A percentile compares a stretch with the other conserved stretches of the same genome.
Evolutionary conservation across 2,797 vertebrate genomes (phyloP).

Genomic region (Cossypha dichroa): DNA sequence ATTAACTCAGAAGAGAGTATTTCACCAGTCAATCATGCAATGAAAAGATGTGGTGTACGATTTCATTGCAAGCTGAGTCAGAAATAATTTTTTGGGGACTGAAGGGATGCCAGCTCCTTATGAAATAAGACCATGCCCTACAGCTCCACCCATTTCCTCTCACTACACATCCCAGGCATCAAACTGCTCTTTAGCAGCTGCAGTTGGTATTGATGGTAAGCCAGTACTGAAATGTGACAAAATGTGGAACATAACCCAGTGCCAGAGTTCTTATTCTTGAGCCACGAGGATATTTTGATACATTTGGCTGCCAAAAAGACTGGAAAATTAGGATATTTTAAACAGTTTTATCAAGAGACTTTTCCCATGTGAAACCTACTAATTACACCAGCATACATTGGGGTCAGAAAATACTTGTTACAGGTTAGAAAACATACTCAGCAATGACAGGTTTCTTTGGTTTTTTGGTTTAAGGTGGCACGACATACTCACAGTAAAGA

Average conservation of each 20-base stretch:
- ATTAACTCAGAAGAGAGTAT: not conserved
- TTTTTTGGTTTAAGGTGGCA: not conserved
- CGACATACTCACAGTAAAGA: not conserved
- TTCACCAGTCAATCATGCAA: not conserved
- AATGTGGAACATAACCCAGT: not conserved
- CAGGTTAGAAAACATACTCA: not conserved
- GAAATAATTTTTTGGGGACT: not conserved
- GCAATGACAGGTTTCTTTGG: not conserved
- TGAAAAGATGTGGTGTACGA: not conserved
- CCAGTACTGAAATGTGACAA: not conserved
- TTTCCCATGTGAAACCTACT: not conserved
- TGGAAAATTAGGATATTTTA: not conserved
- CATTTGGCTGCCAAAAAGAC: not conserved
- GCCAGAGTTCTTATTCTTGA: not conserved
- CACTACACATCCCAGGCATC: not conserved
- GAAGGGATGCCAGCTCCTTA: not conserved
- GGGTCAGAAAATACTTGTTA: not conserved
- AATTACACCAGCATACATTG: not conserved
- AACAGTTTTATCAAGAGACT: not conserved
- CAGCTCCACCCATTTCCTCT: not conserved
- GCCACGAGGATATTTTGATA: not conserved
- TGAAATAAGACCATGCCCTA: not conserved
- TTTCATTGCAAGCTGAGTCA: not conserved
- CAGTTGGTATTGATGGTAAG: not conserved
- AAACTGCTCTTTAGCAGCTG: not conserved